Conservation (phyloP, 1,140 invertebrate genomes). For the Riptortus pedestris region DNA sequence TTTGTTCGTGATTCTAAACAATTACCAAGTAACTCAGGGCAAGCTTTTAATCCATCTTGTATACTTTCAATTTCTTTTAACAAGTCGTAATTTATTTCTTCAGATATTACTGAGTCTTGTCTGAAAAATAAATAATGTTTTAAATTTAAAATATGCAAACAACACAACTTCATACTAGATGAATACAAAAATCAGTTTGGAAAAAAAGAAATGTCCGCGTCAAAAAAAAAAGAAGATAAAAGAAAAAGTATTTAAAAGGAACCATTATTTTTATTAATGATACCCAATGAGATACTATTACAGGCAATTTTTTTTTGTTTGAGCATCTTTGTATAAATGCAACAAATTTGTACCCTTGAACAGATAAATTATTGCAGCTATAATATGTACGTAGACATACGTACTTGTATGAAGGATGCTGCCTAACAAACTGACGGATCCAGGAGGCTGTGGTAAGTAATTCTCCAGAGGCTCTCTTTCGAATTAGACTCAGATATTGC, state of each 20-base stretch:
- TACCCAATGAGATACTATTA: too few relatives aligned
- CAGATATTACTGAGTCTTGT: conserved; percentile 78
- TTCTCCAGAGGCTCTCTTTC: conserved; percentile 76
- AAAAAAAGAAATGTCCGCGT: not conserved
- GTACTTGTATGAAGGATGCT: conserved; percentile 82
- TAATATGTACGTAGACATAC: too few relatives aligned
- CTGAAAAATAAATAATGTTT: too few relatives aligned
- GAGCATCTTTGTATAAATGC: too few relatives aligned
- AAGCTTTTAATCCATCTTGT: conserved; percentile 55
- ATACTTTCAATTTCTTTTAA: conserved; percentile 64
- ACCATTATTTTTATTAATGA: too few relatives aligned
- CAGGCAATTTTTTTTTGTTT: too few relatives aligned
- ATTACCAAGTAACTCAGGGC: conserved; percentile 64
- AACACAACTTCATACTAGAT: too few relatives aligned
- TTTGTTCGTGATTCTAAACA: conserved; percentile 63
- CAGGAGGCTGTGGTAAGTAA: conserved; percentile 79
- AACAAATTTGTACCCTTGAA: too few relatives aligned
- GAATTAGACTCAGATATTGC: conserved; percentile 92
- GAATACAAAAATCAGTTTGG: too few relatives aligned
- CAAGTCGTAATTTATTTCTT: conserved; percentile 89
- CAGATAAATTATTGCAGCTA: too few relatives aligned
- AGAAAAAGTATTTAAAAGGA: not conserved
- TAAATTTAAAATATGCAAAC: too few relatives aligned
- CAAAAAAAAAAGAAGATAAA: not conserved
- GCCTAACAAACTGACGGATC: conserved; percentile 81